Conservation (phyloP, 2,888 invertebrate genomes). For the Neria commutata region DNA sequence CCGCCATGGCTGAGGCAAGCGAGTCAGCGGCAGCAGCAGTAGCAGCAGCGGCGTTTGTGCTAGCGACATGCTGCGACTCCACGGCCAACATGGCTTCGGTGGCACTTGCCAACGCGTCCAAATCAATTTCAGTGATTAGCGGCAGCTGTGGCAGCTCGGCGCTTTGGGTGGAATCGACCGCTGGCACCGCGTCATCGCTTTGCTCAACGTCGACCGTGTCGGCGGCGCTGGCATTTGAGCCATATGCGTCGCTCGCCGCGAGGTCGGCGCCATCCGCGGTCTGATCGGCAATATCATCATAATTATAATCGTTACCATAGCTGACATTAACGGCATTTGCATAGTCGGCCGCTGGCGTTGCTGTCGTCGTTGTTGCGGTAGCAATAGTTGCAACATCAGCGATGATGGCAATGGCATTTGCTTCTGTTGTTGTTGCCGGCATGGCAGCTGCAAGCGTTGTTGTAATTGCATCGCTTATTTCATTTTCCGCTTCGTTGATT, state of each 20-base stretch:
- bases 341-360: neutral
- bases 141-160: neutral
- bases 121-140: conserved; percentile 1
- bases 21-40: too few relatives aligned
- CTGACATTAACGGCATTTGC: conserved; percentile 2
- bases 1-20: too few relatives aligned
- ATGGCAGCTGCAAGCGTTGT: neutral
- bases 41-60: too few relatives aligned
- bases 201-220: neutral
- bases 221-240: neutral
- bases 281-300: too few relatives aligned
- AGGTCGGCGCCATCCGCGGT: neutral
- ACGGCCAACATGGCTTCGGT: neutral
- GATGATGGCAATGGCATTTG: neutral
- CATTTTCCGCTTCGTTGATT: neutral
- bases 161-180: neutral
- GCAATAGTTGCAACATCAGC: neutral
- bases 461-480: neutral
- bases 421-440: neutral
- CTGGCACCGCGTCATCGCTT: neutral
- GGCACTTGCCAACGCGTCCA: neutral
- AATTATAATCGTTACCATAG: conserved; percentile 9
- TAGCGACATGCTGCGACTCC: neutral
- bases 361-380: neutral
- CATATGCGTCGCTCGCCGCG: neutral